phyloP scores from a whole-genome alignment of 1,140 invertebrate genomes.

The Harlomillsia oculata region DNA sequence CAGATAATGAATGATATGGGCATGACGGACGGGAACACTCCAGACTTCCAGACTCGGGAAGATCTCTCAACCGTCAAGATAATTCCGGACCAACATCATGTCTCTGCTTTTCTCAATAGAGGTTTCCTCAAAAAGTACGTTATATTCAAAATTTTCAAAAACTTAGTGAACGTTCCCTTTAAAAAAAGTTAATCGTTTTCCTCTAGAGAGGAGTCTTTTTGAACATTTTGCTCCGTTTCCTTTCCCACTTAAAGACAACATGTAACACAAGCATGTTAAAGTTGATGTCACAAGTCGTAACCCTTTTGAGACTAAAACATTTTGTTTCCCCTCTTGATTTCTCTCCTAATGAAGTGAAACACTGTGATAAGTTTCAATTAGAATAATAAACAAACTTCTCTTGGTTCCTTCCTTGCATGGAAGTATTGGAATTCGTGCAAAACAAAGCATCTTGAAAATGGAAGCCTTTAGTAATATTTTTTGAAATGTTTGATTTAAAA shows the following conservation, averaged over 20 bases:
- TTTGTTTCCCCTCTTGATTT: background rate
- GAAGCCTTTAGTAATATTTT: too few species aligned
- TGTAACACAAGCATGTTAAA: too few species aligned
- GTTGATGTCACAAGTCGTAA: too few species aligned
- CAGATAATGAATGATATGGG: constrained; percentile 27
- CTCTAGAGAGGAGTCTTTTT: too few species aligned
- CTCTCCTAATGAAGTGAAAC: constrained; percentile 14
- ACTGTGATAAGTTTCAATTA: constrained; percentile 20
- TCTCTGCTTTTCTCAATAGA: constrained; percentile 28
- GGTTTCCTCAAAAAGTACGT: constrained; percentile 29
- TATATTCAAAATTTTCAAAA: background rate
- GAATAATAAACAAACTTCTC: constrained; percentile 4
- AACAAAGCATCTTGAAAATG: too few species aligned
- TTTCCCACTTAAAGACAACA: too few species aligned
- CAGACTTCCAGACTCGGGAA: background rate
- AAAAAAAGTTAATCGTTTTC: background rate
- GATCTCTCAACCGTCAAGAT: constrained; percentile 11
- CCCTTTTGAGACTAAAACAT: background rate
- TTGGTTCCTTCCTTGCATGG: constrained; percentile 6
- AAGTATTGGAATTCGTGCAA: too few species aligned
- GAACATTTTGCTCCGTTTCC: constrained; percentile 1
- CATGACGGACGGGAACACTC: background rate
- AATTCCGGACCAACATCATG: constrained; percentile 29
- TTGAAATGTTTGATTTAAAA: too few species aligned
- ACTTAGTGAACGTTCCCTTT: background rate